A percentile compares a stretch with the other conserved stretches of the same genome.
phyloP scores from a whole-genome alignment of 2,797 vertebrate species.

The Pteronotus mesoamericanus region DNA sequence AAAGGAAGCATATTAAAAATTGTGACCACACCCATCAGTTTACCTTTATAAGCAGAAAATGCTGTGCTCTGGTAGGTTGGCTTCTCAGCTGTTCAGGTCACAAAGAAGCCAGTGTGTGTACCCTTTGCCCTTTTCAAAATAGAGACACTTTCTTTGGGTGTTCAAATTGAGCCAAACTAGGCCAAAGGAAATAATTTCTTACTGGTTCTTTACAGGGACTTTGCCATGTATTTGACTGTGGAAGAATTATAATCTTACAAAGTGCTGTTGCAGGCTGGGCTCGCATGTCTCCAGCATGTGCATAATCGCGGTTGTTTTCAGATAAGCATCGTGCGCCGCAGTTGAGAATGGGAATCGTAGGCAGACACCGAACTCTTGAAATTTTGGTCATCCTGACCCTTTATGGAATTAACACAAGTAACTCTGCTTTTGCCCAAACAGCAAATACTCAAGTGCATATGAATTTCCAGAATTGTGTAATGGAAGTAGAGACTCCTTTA shows the following conservation, averaged over 20 bases:
- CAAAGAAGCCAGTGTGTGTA: neutral
- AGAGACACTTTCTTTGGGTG: neutral
- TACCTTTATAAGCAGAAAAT: neutral
- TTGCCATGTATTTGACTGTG: neutral
- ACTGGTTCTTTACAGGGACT: neutral
- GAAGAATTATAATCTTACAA: neutral
- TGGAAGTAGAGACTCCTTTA: neutral
- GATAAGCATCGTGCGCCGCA: neutral
- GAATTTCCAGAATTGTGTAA: neutral
- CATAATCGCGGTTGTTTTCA: neutral
- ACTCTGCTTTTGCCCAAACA: constrained; percentile 41
- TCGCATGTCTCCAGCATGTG: neutral
- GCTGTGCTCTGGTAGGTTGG: neutral
- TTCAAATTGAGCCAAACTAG: neutral
- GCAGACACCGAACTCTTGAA: constrained; percentile 54
- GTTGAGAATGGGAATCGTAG: constrained; percentile 35
- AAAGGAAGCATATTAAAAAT: neutral
- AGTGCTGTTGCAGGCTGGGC: neutral
- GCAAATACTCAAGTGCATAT: neutral
- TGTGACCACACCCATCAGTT: neutral
- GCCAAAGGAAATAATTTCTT: neutral
- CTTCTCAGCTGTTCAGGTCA: neutral
- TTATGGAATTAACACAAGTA: constrained; percentile 18
- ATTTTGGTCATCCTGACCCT: constrained; percentile 39
- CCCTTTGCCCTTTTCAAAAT: neutral